These are phyloP conservation scores for Etheostoma cragini DNA, from an alignment of 2,113 vertebrate species.

Conservation along the genomic window DNA sequence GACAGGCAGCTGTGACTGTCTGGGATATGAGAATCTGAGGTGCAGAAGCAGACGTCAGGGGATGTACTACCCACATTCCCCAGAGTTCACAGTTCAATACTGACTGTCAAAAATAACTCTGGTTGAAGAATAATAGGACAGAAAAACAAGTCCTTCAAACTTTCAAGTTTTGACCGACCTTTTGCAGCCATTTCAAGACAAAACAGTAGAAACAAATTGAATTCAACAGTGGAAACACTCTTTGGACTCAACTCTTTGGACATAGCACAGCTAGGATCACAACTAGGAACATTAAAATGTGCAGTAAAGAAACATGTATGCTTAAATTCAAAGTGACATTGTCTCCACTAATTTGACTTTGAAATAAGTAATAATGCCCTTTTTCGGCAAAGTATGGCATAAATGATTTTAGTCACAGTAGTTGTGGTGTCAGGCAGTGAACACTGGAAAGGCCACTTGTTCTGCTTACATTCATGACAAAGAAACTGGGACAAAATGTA, in stretches of 20 bases:
- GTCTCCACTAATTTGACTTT: slow-evolving; percentile 29
- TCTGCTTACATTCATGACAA: slow-evolving; percentile 19
- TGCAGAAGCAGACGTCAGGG: background rate
- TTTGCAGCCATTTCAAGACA: background rate
- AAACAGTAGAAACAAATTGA: background rate
- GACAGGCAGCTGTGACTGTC: background rate
- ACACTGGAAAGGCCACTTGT: background rate
- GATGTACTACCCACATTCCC: background rate
- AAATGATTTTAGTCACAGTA: background rate
- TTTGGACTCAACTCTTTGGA: background rate
- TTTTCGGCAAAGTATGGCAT: background rate
- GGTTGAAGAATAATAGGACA: slow-evolving; percentile 10
- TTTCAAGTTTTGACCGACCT: background rate
- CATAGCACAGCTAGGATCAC: too few relatives aligned
- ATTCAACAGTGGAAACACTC: background rate
- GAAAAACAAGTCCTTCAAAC: background rate
- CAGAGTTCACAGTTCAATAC: slow-evolving; percentile 29
- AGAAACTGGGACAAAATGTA: slow-evolving; percentile 43
- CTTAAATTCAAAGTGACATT: slow-evolving; percentile 24
- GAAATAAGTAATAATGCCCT: background rate
- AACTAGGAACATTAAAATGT: background rate
- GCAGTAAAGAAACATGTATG: background rate
- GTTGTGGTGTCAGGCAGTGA: slow-evolving; percentile 16
- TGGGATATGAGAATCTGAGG: background rate
- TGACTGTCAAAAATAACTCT: slow-evolving; percentile 14